Evolutionary conservation across 2,888 invertebrate species (phyloP), one percentile per base, ranked within the genome.

Genomic region (Limnephilus lunatus): DNA sequence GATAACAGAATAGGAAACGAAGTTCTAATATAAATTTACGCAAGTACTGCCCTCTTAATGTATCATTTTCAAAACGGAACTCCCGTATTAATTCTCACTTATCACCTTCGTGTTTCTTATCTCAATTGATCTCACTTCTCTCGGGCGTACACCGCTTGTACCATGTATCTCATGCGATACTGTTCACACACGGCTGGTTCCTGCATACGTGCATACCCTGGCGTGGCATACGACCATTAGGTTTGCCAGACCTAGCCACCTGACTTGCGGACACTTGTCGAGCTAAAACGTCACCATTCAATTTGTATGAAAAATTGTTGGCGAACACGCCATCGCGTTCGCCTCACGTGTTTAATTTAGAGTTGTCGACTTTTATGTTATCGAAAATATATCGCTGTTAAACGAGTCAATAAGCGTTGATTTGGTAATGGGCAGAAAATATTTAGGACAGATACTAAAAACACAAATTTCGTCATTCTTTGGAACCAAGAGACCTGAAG

Each of bases 51-150:
- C 68, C 25, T 68, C n/a, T 68, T 68, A n/a, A 68, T 68, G n/a
- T 68, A 68, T 68, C 68, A 68, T 68, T 68, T 68, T 68, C 68
- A 68, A 68, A 68, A 68, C 68, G 68, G 68, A 68, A n/a, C 68
- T 68, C 25, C 68, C 25, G 25, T 25, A 68, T 68, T 68, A 68
- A 68, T 68, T 68, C 68, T 68, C 68, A 68, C 68, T 68, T 68
- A 68, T 68, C 68, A 25, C 68, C 68, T 68, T 68, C 68, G 68
- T 68, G 68, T n/a, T 68, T n/a, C 68, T 68, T 68, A 68, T 68
- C 68, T 68, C 68, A n/a, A 68, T 25, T 68, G 68, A 68, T 68
- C 68, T 68, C n/a, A 68, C 68, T 68, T 68, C 68, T 68, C 25
- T 68, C 68, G n/a, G 68, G n/a, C 68, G 68, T 68, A 68, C 68